phyloP scores from a whole-genome alignment of 2,888 invertebrate genomes.

The Campoplex nolae region DNA sequence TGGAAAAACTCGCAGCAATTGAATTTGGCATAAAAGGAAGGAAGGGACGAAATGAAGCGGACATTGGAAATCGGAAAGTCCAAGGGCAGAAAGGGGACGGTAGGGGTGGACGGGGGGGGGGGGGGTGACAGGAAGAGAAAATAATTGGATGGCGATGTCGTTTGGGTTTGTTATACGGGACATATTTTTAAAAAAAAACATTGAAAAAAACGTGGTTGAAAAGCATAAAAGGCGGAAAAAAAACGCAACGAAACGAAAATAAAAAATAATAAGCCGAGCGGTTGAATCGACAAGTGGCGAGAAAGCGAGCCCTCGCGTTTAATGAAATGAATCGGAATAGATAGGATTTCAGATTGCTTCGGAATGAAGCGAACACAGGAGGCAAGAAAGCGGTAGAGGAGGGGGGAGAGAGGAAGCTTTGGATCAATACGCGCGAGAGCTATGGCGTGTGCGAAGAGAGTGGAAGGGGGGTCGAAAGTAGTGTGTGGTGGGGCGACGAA shows the following conservation, averaged over 20 bases:
- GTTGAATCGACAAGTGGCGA: slow-evolving; percentile 67
- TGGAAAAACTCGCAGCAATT: slow-evolving; percentile 40
- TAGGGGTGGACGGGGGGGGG: no score
- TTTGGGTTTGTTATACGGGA: neutral
- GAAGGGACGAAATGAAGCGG: slow-evolving; percentile 38
- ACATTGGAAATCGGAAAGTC: neutral
- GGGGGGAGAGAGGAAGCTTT: slow-evolving; percentile 59
- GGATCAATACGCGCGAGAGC: slow-evolving; percentile 82
- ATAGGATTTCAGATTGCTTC: slow-evolving; percentile 72
- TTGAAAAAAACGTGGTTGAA: neutral
- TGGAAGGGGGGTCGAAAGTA: slow-evolving; percentile 41
- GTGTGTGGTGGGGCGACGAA: neutral
- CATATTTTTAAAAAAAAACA: neutral
- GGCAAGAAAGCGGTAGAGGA: slow-evolving; percentile 49
- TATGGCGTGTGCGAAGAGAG: slow-evolving; percentile 69
- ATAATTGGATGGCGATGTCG: slow-evolving; percentile 23
- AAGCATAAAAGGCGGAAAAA: neutral
- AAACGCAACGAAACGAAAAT: neutral
- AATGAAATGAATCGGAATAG: slow-evolving; percentile 70
- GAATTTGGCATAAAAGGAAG: slow-evolving; percentile 37
- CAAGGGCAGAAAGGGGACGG: slow-evolving; percentile 53
- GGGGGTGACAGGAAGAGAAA: neutral
- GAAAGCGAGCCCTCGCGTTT: slow-evolving; percentile 6
- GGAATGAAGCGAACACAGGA: slow-evolving; percentile 76
- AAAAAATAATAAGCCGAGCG: slow-evolving; percentile 34